Conservation (phyloP, 2,888 invertebrate genomes). For the Dysmachus trigonus region DNA sequence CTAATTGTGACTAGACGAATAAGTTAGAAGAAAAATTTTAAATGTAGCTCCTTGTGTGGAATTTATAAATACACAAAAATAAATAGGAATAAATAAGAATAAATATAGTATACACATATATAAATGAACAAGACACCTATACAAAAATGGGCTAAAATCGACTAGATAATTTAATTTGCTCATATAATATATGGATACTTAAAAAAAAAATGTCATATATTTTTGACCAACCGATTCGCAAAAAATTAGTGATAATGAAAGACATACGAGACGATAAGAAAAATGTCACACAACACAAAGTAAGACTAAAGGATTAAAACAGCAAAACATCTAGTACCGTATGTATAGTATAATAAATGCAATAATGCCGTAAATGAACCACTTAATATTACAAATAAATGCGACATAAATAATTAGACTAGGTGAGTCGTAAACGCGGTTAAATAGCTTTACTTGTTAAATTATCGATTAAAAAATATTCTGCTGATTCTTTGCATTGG, state of each 20-base stretch:
- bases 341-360: not conserved
- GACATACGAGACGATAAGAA: not conserved
- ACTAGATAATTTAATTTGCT: constrained; percentile 13
- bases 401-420: constrained; percentile 34
- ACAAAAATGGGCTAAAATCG: constrained; percentile 8
- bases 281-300: constrained; percentile 31
- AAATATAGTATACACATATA: not conserved
- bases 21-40: constrained; percentile 4
- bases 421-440: constrained; percentile 11
- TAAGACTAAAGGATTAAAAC: constrained; percentile 20
- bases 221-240: constrained; percentile 13
- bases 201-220: not conserved
- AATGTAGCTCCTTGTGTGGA: not conserved
- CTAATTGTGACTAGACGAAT: constrained; percentile 42
- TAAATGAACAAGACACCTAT: constrained; percentile 28
- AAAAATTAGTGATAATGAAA: not conserved
- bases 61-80: constrained; percentile 7
- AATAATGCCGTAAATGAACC: constrained; percentile 1
- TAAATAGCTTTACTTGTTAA: constrained; percentile 26
- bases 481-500: constrained; percentile 9
- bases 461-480: constrained; percentile 28
- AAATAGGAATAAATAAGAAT: constrained; percentile 28
- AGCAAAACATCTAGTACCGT: constrained; percentile 32
- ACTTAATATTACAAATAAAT: constrained; percentile 25
- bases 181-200: not conserved